phyloP scores from a whole-genome alignment of 2,113 vertebrate species.

The Paradoxurus hermaphroditus region DNA sequence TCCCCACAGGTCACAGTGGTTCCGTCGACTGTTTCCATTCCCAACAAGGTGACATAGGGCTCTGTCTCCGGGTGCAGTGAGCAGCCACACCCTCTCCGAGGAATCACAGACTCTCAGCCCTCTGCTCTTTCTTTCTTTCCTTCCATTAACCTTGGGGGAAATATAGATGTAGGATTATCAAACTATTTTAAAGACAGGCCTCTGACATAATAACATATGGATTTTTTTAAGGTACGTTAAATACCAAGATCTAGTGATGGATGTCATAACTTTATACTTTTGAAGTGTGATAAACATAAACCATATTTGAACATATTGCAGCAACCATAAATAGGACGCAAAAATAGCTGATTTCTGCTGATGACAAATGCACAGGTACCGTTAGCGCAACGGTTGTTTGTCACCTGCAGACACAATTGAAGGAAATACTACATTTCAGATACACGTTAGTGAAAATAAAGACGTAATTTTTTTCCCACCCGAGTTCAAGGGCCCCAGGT shows the following conservation, averaged over 20 bases:
- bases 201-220: background rate
- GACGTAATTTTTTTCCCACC: background rate
- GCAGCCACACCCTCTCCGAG: background rate
- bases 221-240: background rate
- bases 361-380: background rate
- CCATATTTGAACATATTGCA: background rate
- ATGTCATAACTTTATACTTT: background rate
- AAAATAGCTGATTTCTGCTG: constrained; percentile 6
- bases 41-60: background rate
- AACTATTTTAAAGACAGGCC: background rate
- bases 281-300: background rate
- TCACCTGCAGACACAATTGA: background rate
- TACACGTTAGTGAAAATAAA: background rate
- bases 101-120: background rate
- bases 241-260: background rate
- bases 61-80: background rate
- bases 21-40: background rate
- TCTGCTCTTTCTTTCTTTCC: background rate
- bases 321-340: background rate
- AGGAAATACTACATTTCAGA: background rate
- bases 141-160: background rate
- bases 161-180: background rate
- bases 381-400: background rate
- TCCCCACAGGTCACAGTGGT: background rate
- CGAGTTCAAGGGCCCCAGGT: background rate